Base-by-base conservation (phyloP, 2,113 vertebrate species). In the Lathamus discolor region DNA sequence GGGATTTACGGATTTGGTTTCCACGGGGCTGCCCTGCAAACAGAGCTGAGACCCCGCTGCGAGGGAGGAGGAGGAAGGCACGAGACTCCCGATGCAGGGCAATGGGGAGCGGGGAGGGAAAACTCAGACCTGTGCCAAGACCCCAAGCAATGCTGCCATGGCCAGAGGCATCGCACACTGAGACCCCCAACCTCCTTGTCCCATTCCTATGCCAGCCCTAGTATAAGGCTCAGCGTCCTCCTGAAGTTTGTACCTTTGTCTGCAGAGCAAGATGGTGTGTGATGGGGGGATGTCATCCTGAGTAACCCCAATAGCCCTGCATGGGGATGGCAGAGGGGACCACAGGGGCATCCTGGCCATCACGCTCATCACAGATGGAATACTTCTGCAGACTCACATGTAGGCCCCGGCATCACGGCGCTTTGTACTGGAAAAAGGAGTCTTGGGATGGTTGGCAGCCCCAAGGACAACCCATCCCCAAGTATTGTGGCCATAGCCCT, bases 1-100 rank as follows among this genome's bases (percentile, higher is more conserved):
- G 3, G 90, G 96, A 96, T 97, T 97, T 95, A 91, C 0, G 48
- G 96, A 97, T 97, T 97, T 96, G 39, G 10, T 82, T 93, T 95
- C 76, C 89, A 89, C 14, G 3, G 70, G 63, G 39, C 70, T 78
- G 95, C 51, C 68, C 93, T 63, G 54, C 80, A 27, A 96, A 46
- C 0, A 0, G 54, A 91, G 69, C 57, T 1, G 15, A 93, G 89
- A 86, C 43, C 64, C 78, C 0, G 0, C 3, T 67, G 82, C 0
- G 7, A 85, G 68, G 48, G 72, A 90, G 54, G 55, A 84, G 54
- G 55, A 88, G 70, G 72, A 83, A 88, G 83, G 96, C 81, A 95
- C 18, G 7, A 66, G 83, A 86, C 70, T 90, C 27, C 62, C 46
- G 10, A 54, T 37, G 61, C 86, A 92, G 54, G 63, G 41, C 18